Base-by-base conservation (phyloP, 2,797 vertebrate species). In the Gobionotothen gibberifrons region DNA sequence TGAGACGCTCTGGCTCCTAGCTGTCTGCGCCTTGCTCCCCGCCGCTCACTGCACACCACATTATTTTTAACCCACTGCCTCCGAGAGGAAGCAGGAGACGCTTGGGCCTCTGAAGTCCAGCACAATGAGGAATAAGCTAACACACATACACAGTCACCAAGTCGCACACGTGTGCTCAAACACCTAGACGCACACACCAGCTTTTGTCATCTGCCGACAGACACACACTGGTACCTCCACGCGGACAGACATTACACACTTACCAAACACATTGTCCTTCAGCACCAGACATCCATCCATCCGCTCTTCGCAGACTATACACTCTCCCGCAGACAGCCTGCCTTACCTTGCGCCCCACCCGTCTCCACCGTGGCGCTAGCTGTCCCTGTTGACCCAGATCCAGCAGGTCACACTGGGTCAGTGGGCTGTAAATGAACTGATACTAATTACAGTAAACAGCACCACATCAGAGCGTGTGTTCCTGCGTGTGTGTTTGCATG, bases 61-160 rank as follows among this genome's bases (percentile, higher is more conserved):
- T 94, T 95, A 95, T 95, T 95, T 95, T 95, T 95, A 95, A 94
- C 94, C 93, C 90, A 88, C 93, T 92, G 92, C 91, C 90, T 94
- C 89, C 79, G 78, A 93, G 89, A 94, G 94, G 93, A 95, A 94
- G 91, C 89, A 84, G 87, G 89, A 91, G 91, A 91, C 81, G 85
- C 89, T 89, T 79, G 78, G 90, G 92, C 90, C 92, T 94, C 93
- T 94, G 93, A 94, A 94, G 93, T 93, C 88, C 87, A 91, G 90
- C 89, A 94, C 93, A 94, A 93, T 94, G 89, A 93, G 85, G 78
- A 90, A 83, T 85, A 83, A 59, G 84, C 87, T 81, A 87, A 68
- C 87, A 87, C 85, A 86, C 86, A 87, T 46, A 91, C 83, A 83
- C 87, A 87, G 73, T 79, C 85, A 75, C 75, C n/a, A 12, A 90